Base-by-base conservation (phyloP, 2,797 vertebrate species). In the Syngnathus rostellatus region DNA sequence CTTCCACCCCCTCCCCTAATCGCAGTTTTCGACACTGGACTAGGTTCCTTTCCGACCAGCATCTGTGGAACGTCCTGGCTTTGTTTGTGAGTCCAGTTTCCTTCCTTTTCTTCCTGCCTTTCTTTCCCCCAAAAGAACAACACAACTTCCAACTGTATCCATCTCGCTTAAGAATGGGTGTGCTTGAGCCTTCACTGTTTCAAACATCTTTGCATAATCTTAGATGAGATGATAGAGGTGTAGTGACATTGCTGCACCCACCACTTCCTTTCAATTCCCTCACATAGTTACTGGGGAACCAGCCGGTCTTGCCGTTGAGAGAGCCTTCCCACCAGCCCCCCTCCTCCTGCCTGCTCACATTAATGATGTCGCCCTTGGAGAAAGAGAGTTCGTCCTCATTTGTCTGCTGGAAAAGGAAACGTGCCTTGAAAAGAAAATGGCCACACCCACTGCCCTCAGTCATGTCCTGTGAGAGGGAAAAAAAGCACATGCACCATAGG, bases 261-360 rank as follows among this genome's bases (percentile, higher is more conserved):
- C 94, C 95, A 17, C 89, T 91, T 70, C 93, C 92, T 89, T 96
- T 98, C 82, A 97, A 83, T 90, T 98, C 95, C 70, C 93, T 88
- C 25, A 98, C 95, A 0, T 97, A 98, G 90, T 98, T 98, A 88
- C 94, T 98, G 39, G 96, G 96, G 88, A 98, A 98, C 96, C 96
- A 98, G 48, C 96, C 96, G 0, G 90, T 93, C 81, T 89, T 93
- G 85, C 94, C 94, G 8, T 90, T 93, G 65, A 93, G 63, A 2
- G 90, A 92, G 73, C 96, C 95, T 81, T 98, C 96, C 96, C 96
- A 98, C 96, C 96, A 98, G 83, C 96, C 96, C 58, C 96, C 96
- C n/a, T 98, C 95, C 88, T 96, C 96, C 72, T 94, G 93, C 65
- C 94, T 92, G 41, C 83, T 94, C 75, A 98, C 95, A 0, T 89